Evolutionary conservation across 1,140 invertebrate genomes (phyloP).

Genomic region (Coenobita brevimanus): DNA sequence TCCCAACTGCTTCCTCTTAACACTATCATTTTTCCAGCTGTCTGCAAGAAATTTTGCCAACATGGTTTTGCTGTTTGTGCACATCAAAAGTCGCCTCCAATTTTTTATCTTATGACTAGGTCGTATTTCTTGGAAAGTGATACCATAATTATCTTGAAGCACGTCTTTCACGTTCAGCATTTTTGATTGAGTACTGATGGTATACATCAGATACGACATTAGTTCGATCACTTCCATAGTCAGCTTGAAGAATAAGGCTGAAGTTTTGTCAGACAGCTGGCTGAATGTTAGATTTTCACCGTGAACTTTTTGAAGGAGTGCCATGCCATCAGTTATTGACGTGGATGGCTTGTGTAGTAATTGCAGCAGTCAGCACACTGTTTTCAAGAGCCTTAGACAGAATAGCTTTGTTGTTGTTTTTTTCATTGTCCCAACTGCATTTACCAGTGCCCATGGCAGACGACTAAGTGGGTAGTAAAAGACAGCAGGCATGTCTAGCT

Average conservation of each 20-base stretch:
- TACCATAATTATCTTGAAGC: neutral
- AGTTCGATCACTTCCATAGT: neutral
- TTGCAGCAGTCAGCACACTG: neutral
- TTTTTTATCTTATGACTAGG: neutral
- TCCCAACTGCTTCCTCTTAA: neutral
- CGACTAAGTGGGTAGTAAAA: conserved; percentile 5
- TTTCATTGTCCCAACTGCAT: conserved; percentile 13
- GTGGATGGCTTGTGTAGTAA: no score
- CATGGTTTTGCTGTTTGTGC: conserved; percentile 13
- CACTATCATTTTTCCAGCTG: neutral
- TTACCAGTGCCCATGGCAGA: conserved; percentile 26
- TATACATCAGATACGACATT: conserved; percentile 19
- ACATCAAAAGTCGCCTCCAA: neutral
- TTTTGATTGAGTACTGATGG: neutral
- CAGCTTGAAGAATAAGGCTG: neutral
- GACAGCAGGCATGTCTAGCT: conserved; percentile 30
- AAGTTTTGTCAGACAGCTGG: conserved; percentile 15
- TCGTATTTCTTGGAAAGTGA: neutral
- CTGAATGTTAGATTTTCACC: conserved; percentile 34
- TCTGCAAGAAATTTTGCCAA: conserved; percentile 1
- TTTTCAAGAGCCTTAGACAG: neutral
- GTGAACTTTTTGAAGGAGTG: conserved; percentile 14
- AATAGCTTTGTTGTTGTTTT: conserved; percentile 34
- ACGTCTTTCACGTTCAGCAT: neutral
- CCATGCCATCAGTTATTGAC: conserved; percentile 37